Base-by-base conservation (phyloP, 2,797 vertebrate species). In the Chelonia mydas region DNA sequence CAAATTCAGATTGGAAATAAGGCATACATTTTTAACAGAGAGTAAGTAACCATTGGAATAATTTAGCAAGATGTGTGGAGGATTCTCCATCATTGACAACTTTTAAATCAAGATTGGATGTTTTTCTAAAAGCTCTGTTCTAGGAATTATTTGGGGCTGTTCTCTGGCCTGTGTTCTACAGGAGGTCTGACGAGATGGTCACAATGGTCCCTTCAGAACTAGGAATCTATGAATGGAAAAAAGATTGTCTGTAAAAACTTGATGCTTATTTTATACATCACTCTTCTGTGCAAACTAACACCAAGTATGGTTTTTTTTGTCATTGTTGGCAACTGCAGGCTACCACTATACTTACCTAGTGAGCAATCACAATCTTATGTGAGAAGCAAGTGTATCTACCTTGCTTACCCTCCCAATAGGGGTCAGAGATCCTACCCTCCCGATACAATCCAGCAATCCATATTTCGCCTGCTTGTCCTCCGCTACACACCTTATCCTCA, bases 271-370 rank as follows among this genome's bases (percentile, higher is more conserved):
- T 68, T n/a, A 10, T 37, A 11, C 9, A 11, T 68, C n/a, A 21
- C 19, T 21, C 8, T 65, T 37, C 65, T 21, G 65, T 37, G 33
- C 65, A 68, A 37, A 68, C 65, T 68, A 37, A 37, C 9, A 5
- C 33, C n/a, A 19, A 21, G 8, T 68, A 10, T 21, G 93, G 7
- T 7, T 97, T 97, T 97, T 95, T 97, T 97, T 96, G 94, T 92
- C 91, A 87, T 96, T 96, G 87, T 77, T 78, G 93, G 87, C 91
- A 96, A 96, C 90, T 96, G 96, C 82, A 94, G 91, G 90, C 90
- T 94, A 88, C 54, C 90, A 88, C 96, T 93, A 92, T 96, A 90
- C 94, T 95, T 88, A n/a, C n/a, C n/a, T n/a, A n/a, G n/a, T n/a
- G n/a, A n/a, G n/a, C n/a, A n/a, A n/a, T n/a, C n/a, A n/a, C n/a